Evolutionary conservation across 2,888 invertebrate species (phyloP).

Genomic region (Aphidius colemani): DNA sequence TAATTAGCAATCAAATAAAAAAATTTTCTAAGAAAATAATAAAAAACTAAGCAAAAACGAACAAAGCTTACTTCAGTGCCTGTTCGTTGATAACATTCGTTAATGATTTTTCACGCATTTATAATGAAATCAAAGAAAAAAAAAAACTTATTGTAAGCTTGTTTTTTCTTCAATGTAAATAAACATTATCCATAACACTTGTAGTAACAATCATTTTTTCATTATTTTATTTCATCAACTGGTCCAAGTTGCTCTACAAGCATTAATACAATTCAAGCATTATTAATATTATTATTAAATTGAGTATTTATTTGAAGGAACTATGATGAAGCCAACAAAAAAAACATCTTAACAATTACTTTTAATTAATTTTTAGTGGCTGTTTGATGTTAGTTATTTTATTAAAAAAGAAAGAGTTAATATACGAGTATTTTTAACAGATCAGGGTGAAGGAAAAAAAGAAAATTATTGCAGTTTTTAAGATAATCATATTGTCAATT

Average conservation of each 20-base stretch:
- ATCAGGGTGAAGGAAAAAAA: too few relatives aligned
- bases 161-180: constrained; percentile 42
- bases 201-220: constrained; percentile 36
- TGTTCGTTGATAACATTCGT: background rate
- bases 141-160: constrained; percentile 9
- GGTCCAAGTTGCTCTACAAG: constrained; percentile 15
- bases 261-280: constrained; percentile 30
- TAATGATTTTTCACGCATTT: background rate
- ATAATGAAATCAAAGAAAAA: constrained; percentile 34
- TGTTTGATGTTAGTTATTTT: too few relatives aligned
- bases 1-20: constrained; percentile 54
- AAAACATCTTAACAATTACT: too few relatives aligned
- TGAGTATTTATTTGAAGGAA: background rate
- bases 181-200: constrained; percentile 39
- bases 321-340: too few relatives aligned
- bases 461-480: too few relatives aligned
- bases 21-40: background rate
- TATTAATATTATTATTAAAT: constrained; percentile 6
- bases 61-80: too few relatives aligned
- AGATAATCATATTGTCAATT: too few relatives aligned
- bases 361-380: too few relatives aligned
- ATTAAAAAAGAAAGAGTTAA: too few relatives aligned
- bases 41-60: background rate
- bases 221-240: constrained; percentile 36
- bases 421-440: too few relatives aligned